Base-by-base conservation (phyloP, 2,113 vertebrate species). In the Caloenas nicobarica region DNA sequence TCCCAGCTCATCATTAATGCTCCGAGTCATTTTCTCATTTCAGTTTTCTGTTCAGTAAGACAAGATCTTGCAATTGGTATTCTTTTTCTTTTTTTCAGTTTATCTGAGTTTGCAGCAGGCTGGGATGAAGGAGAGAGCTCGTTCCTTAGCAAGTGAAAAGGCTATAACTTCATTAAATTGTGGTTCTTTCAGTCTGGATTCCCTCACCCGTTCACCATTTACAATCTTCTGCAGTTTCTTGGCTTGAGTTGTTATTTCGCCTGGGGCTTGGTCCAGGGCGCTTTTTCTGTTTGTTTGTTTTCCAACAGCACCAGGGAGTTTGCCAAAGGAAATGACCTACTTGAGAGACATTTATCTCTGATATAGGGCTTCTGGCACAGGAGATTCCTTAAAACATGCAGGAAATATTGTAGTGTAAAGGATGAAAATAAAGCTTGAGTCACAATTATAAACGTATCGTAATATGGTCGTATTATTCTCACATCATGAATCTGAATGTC, bases 91-190 rank as follows among this genome's bases (percentile, higher is more conserved):
- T 12, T 3, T 46, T 65, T 29, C 22, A 11, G 31, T 71, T 95
- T 86, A 92, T 96, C 81, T 72, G 91, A n/a, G 54, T 50, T 72
- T 92, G 79, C 88, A 96, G 76, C 64, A 93, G 72, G 44, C 56
- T 81, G 91, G 89, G 53, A 70, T 56, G 71, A 66, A 58, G 70
- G 64, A 91, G 40, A 79, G 57, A 61, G 36, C 31, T 87, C 6
- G 1, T 56, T 81, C 62, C 36, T 53, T 33, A 57, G 68, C 54
- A 89, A 79, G 79, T 19, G 34, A 36, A 92, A 92, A 24, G 34
- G 33, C 54, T 71, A 78, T 77, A 60, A 38, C 44, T 94, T 81
- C 53, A 74, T 88, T 73, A 80, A 26, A 48, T n/a, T 5, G 2
- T 1, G 1, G 23, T 42, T 22, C 3, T 74, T 89, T 85, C 71